A percentile compares a stretch with the other conserved stretches of the same genome.
These are phyloP conservation scores for Dicyrtomina minuta DNA, from an alignment of 2,888 invertebrate genomes.

Conservation along the genomic window DNA sequence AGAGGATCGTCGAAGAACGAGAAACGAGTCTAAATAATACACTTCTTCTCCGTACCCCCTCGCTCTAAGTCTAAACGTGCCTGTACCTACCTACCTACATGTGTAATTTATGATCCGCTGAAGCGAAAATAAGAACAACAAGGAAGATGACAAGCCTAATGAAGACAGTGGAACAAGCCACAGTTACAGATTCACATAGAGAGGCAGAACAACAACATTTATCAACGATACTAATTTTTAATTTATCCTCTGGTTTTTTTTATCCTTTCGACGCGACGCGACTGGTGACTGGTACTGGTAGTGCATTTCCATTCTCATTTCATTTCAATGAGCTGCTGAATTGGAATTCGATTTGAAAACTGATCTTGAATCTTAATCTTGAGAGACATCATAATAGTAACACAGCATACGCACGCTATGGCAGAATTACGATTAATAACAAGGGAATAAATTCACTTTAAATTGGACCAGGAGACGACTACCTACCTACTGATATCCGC, in stretches of 20 bases:
- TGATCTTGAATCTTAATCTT: too few relatives aligned
- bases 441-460: too few relatives aligned
- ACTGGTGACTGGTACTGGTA: too few relatives aligned
- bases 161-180: slow-evolving; percentile 1
- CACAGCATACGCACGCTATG: too few relatives aligned
- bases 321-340: too few relatives aligned
- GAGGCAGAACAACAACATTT: slow-evolving; percentile 4
- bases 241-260: background rate
- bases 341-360: too few relatives aligned
- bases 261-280: too few relatives aligned
- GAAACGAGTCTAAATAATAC: background rate
- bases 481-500: too few relatives aligned
- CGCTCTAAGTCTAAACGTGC: background rate
- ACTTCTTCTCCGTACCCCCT: background rate
- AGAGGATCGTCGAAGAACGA: background rate
- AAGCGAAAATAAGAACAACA: slow-evolving; percentile 30
- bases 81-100: background rate
- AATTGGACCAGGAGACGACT: too few relatives aligned
- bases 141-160: slow-evolving; percentile 22
- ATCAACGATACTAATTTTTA: slow-evolving; percentile 4
- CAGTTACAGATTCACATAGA: background rate
- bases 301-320: too few relatives aligned
- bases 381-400: too few relatives aligned
- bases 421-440: too few relatives aligned
- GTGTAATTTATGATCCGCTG: slow-evolving; percentile 9